Conservation (phyloP, 2,113 vertebrate species). For the Neopipo cinnamomea region DNA sequence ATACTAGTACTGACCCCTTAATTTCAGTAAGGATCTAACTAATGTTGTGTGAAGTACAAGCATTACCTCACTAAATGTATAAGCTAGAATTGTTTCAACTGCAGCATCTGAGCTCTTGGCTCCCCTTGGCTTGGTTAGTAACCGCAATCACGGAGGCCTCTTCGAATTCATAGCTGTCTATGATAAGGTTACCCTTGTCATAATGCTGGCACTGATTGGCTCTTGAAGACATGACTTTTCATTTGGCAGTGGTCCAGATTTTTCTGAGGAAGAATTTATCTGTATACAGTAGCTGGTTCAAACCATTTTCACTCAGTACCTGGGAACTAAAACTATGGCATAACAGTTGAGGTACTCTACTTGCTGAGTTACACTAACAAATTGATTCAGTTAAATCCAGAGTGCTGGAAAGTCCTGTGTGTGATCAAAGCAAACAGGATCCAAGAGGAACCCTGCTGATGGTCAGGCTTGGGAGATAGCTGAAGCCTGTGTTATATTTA, state of each 20-base stretch:
- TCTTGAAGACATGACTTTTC: not conserved
- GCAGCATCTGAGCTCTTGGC: not conserved
- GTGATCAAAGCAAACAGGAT: not conserved
- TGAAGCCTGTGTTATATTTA: not conserved
- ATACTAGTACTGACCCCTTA: not conserved
- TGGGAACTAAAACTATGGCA: not conserved
- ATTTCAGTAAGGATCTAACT: not conserved
- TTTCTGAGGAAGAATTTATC: not conserved
- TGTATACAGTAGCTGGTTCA: not conserved
- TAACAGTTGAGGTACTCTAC: not conserved
- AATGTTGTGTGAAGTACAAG: not conserved
- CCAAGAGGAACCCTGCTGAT: not conserved
- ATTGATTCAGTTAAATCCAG: not conserved
- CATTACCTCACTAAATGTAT: not conserved
- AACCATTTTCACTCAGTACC: not conserved
- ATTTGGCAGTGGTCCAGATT: not conserved
- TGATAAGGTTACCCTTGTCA: not conserved
- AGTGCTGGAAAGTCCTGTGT: not conserved
- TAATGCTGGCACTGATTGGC: not conserved
- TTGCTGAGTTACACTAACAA: not conserved
- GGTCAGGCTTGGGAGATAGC: not conserved
- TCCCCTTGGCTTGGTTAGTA: not conserved
- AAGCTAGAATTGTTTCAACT: not conserved
- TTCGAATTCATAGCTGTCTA: fast-evolving
- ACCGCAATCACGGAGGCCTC: not conserved